phyloP scores from a whole-genome alignment of 2,888 invertebrate species.

The Oscheius sp. region DNA sequence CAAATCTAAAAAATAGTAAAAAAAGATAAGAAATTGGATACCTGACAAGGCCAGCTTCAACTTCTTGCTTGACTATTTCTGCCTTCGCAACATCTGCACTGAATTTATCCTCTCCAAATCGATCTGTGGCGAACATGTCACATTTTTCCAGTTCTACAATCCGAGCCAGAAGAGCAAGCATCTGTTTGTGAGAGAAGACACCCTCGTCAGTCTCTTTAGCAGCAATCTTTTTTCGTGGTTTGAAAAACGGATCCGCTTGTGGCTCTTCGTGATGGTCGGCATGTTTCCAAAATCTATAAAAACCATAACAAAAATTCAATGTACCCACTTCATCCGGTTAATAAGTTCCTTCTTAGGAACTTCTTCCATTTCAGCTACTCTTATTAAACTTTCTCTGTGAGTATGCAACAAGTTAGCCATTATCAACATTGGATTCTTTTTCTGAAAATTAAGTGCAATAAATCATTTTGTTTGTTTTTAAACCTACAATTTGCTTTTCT shows the following conservation, averaged over 20 bases:
- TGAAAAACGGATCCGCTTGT: no score
- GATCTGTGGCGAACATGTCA: not conserved
- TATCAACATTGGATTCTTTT: constrained; percentile 6
- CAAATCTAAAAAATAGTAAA: constrained; percentile 73
- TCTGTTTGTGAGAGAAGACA: not conserved
- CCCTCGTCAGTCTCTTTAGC: not conserved
- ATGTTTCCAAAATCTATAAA: no score
- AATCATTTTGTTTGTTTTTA: not conserved
- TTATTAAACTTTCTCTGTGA: not conserved
- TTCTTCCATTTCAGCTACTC: not conserved
- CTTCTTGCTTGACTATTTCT: constrained; percentile 41
- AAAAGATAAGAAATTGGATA: not conserved
- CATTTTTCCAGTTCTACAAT: constrained; percentile 21
- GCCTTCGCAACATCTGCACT: constrained; percentile 35
- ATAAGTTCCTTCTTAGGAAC: not conserved
- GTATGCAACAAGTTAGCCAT: no score
- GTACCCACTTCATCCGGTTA: not conserved
- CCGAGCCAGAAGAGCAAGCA: constrained; percentile 6
- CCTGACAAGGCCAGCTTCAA: constrained; percentile 38
- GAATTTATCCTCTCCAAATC: constrained; percentile 20
- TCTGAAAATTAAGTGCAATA: not conserved
- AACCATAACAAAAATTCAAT: no score
- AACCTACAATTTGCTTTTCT: not conserved
- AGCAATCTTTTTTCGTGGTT: no score
- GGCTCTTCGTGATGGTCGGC: no score